Evolutionary conservation across 2,113 vertebrate genomes (phyloP), one percentile per base, ranked within the genome.

Genomic region (Campylomormyrus tamandua): DNA sequence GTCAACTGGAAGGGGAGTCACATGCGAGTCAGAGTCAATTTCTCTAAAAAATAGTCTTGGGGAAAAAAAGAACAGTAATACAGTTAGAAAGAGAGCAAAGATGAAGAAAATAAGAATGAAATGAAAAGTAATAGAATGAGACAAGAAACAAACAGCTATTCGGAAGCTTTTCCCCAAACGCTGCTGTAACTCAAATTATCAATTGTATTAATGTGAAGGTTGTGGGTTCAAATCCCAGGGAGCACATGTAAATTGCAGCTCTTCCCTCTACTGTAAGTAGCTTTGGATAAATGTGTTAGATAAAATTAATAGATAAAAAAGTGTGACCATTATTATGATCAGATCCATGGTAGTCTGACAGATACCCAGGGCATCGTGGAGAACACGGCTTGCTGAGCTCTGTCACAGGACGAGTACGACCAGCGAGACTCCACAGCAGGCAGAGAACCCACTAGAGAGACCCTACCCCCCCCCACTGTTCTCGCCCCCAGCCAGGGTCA

Each of bases 1-100:
- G 98, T 98, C 92, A 99, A 96, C 98, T 99, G 92, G 3, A 91
- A 50, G 94, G 91, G 94, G 93, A 83, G 92, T 11, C 92, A 91
- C 90, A 91, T 89, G 0, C 86, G 45, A 92, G 91, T 91, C 91
- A 91, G 31, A 21, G 21, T 27, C 53, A 86, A 46, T 46, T 8
- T 3, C 21, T 31, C 24, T 15, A 15, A 52, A 88, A n/a, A 83
- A 62, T 17, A 70, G 8, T 45, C 19, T n/a, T 31, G 66, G 46
- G 2, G 74, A 45, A 15, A 62, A 17, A 49, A 2, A 86, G 84
- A 10, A 88, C 3, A 48, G 9, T 15, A 27, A 90, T 13, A 85
- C 1, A 49, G 15, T 10, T 21, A 0, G 4, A 0, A 56, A 17
- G 7, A 83, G 70, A 66, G 66, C 24, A 58, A 1, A 89, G 21